A percentile compares a stretch with the other conserved stretches of the same genome.
Conservation (phyloP, 2,888 invertebrate species). For the Eristalis arbustorum region DNA sequence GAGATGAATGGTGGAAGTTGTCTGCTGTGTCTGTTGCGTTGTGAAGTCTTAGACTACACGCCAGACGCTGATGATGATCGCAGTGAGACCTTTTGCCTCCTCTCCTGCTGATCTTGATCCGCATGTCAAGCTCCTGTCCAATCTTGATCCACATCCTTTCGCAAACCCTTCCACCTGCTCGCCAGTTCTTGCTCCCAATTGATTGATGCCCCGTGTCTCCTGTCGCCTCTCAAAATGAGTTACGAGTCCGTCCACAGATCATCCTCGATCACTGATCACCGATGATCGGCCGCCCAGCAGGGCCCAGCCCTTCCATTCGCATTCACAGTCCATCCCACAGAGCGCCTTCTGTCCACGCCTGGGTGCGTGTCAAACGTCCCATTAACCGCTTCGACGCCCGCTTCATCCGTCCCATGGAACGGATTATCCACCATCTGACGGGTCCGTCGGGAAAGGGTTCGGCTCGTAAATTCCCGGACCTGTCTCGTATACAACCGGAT, state of each 20-base stretch:
- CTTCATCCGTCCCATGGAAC: neutral
- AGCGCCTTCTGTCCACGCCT: neutral
- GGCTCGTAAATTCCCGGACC: conserved; percentile 18
- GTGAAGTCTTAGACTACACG: too few species aligned
- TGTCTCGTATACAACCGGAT: conserved; percentile 22
- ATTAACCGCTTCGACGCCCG: neutral
- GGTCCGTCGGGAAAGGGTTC: neutral
- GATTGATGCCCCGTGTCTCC: neutral
- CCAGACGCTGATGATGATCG: too few species aligned
- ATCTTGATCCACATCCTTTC: neutral
- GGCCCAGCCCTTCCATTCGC: neutral
- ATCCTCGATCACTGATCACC: neutral
- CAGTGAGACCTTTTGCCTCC: too few species aligned
- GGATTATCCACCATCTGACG: neutral
- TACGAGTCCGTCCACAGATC: neutral
- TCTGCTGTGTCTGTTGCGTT: neutral
- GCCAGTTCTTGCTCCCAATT: neutral
- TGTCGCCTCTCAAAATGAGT: neutral
- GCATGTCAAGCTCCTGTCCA: neutral
- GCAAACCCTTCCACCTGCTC: neutral
- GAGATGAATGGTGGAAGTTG: neutral
- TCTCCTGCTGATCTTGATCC: neutral
- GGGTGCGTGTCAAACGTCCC: neutral
- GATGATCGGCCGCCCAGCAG: neutral
- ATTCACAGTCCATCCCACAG: neutral